A percentile compares a stretch with the other conserved stretches of the same genome.
Conservation (phyloP, 2,797 vertebrate species). For the Dermochelys coriacea region DNA sequence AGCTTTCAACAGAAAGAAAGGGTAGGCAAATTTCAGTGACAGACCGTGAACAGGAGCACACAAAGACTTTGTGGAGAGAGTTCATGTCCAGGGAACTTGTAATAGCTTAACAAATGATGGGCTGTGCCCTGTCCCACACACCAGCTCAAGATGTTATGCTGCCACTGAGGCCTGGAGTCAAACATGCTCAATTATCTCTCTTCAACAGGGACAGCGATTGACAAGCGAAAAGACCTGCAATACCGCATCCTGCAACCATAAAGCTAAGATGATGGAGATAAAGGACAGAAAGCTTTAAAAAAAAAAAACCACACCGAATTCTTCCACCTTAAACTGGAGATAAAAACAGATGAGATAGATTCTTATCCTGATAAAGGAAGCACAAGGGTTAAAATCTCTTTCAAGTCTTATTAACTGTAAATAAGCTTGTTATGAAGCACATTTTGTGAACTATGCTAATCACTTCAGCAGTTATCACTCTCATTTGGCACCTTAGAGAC, state of each 20-base stretch:
- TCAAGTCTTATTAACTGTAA: slow-evolving; percentile 30
- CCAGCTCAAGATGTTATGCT: neutral
- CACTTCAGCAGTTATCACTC: slow-evolving; percentile 56
- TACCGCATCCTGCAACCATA: neutral
- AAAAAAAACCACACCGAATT: neutral
- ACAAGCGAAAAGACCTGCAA: slow-evolving; percentile 33
- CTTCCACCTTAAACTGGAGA: slow-evolving; percentile 31
- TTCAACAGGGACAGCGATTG: slow-evolving; percentile 57
- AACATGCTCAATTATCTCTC: slow-evolving; percentile 84
- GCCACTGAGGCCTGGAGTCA: slow-evolving; percentile 59
- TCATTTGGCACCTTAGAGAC: too few species aligned
- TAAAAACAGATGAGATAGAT: slow-evolving; percentile 33
- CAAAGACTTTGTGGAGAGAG: slow-evolving; percentile 54
- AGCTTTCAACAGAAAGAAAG: slow-evolving; percentile 69
- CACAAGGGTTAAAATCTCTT: slow-evolving; percentile 51
- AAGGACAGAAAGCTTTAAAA: slow-evolving; percentile 17
- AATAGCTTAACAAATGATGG: slow-evolving; percentile 67
- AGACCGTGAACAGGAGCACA: slow-evolving; percentile 58
- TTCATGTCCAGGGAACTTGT: slow-evolving; percentile 46
- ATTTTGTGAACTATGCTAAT: slow-evolving; percentile 49
- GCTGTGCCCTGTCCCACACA: slow-evolving; percentile 13
- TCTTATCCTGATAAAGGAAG: slow-evolving; percentile 32
- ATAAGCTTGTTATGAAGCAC: slow-evolving; percentile 26
- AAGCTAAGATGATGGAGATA: neutral
- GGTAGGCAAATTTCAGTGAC: slow-evolving; percentile 53